Evolutionary conservation across 2,113 vertebrate genomes (phyloP), one percentile per base, ranked within the genome.

Genomic region (Puntigrus tetrazona): DNA sequence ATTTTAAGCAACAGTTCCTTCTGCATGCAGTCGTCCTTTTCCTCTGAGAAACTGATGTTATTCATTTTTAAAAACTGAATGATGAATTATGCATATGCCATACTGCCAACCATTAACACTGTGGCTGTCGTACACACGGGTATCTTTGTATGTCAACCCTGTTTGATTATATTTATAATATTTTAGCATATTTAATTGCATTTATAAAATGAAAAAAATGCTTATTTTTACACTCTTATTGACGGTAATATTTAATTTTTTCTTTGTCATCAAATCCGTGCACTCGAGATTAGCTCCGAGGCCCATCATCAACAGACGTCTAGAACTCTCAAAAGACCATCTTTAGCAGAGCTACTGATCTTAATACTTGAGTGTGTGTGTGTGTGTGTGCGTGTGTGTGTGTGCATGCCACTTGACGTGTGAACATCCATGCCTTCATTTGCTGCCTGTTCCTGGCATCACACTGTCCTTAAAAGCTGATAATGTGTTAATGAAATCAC

Each of bases 401-500:
- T 34, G 29, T 5, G 59, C 20, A 36, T 41, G 81, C 78, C 73
- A 55, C 80, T 92, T 91, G 94, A 88, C 88, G 91, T 91, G 18
- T 2, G 89, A 94, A 87, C 79, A 74, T 83, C 57, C 75, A 41
- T 81, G 88, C 93, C 92, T 83, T 76, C 95, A 93, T 93, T 95
- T 93, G 92, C 91, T 95, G 94, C 94, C 92, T 91, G 92, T 59
- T 74, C 82, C 82, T 87, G 88, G 92, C 89, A 94, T 89, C 94
- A 93, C 91, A 87, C 93, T 89, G 89, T 94, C 86, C 94, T 94
- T 95, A 93, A 96, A 91, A 89, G 93, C 93, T 95, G 93, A 93
- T 96, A 95, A 96, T 95, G 94, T 94, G 95, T 93, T 96, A 95
- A 96, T 96, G 96, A 96, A 95, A 96, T 94, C 94, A 93, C 95